Percentiles rank a stretch among this genome's conserved stretches.
Evolutionary conservation across 2,888 invertebrate species (phyloP).

Genomic region (Heliconius erato): DNA sequence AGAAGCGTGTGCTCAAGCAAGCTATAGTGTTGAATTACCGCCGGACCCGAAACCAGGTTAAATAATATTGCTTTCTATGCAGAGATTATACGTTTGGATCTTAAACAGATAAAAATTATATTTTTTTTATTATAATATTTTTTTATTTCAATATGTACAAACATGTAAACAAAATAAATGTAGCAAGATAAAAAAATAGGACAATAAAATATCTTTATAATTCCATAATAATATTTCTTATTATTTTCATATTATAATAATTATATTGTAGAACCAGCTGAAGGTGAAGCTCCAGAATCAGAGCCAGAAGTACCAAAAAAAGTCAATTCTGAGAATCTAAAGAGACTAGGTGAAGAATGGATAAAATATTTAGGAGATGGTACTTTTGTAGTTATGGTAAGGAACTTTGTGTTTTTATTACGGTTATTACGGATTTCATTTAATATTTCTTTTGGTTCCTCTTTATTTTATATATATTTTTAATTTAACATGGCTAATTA

Average conservation of each 20-base stretch:
- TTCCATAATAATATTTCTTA: background rate
- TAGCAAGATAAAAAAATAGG: background rate
- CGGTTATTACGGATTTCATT: too few relatives aligned
- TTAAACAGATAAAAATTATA: too few relatives aligned
- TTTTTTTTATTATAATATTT: too few relatives aligned
- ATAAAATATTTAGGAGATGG: conserved; percentile 81
- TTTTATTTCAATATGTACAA: too few relatives aligned
- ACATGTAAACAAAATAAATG: too few relatives aligned
- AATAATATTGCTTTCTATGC: background rate
- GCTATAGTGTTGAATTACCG: conserved; percentile 57
- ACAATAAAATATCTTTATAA: background rate
- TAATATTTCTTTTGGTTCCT: too few relatives aligned
- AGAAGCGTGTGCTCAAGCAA: conserved; percentile 59
- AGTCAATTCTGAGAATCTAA: conserved; percentile 62
- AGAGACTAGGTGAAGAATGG: conserved; percentile 87
- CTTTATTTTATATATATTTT: too few relatives aligned
- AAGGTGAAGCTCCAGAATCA: conserved; percentile 55
- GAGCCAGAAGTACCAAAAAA: conserved; percentile 52
- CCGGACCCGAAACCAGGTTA: conserved; percentile 59
- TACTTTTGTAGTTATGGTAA: conserved; percentile 68
- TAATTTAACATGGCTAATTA: too few relatives aligned
- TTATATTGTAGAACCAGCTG: conserved; percentile 50
- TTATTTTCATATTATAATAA: background rate
- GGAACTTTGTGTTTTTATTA: background rate
- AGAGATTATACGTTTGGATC: background rate